Conservation (phyloP, 1,140 invertebrate genomes). For the Capitella teleta region DNA sequence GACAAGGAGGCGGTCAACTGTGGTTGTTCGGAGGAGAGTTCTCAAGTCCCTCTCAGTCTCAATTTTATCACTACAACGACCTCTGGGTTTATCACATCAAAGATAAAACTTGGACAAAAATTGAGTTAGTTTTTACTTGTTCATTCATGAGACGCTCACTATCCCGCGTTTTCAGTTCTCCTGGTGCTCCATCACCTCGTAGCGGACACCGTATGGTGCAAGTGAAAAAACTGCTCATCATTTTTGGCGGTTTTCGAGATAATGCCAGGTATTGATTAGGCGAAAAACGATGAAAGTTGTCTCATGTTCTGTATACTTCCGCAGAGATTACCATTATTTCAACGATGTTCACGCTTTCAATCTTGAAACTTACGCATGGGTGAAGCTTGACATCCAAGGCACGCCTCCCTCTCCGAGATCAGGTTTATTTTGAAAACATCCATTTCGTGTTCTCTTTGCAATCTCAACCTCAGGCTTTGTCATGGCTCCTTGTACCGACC, state of each 20-base stretch:
- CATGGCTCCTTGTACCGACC: slow-evolving; percentile 50
- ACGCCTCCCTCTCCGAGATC: slow-evolving; percentile 23
- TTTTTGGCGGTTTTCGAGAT: slow-evolving; percentile 88
- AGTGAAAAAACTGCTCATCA: slow-evolving; percentile 63
- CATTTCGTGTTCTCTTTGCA: slow-evolving; percentile 11
- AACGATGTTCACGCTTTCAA: slow-evolving; percentile 79
- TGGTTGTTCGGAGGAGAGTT: slow-evolving; percentile 87
- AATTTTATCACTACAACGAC: slow-evolving; percentile 89
- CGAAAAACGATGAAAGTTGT: background rate
- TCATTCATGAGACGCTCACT: too few species aligned
- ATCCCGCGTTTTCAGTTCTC: slow-evolving; percentile 45
- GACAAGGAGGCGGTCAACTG: slow-evolving; percentile 61
- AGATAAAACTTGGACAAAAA: slow-evolving; percentile 78
- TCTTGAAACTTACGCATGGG: slow-evolving; percentile 68
- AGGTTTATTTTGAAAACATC: slow-evolving; percentile 2
- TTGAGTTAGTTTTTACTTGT: too few species aligned
- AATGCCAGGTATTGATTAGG: slow-evolving; percentile 50
- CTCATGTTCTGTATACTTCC: slow-evolving; percentile 14
- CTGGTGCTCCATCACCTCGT: slow-evolving; percentile 66
- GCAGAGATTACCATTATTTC: slow-evolving; percentile 74
- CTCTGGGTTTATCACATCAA: slow-evolving; percentile 73
- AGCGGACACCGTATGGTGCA: slow-evolving; percentile 83
- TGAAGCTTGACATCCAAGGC: slow-evolving; percentile 57
- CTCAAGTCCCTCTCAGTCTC: slow-evolving; percentile 73
- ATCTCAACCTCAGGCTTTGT: slow-evolving; percentile 54